These are phyloP conservation scores for Neogobius melanostomus DNA, from an alignment of 2,113 vertebrate species.

Conservation along the genomic window DNA sequence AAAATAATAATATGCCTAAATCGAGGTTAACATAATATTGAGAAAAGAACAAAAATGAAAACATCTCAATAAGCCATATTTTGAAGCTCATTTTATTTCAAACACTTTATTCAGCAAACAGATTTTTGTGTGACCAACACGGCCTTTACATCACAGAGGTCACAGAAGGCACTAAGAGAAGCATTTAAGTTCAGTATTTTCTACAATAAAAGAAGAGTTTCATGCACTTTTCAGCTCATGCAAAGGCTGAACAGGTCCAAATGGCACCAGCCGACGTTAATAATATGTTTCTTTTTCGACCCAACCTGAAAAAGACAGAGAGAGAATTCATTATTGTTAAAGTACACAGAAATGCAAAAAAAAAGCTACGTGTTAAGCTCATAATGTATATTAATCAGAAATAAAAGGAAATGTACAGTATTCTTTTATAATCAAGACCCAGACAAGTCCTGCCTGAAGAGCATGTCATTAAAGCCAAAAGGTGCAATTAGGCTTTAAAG, in stretches of 20 bases:
- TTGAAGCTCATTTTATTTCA: slow-evolving; percentile 45
- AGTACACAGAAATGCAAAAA: no score
- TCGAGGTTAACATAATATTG: not conserved
- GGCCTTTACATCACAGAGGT: slow-evolving; percentile 30
- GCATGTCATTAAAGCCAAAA: no score
- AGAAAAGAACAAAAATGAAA: not conserved
- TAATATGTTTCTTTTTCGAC: slow-evolving; percentile 86
- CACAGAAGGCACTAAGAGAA: slow-evolving; percentile 21
- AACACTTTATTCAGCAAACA: slow-evolving; percentile 28
- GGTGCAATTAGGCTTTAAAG: no score
- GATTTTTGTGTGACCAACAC: slow-evolving; percentile 21
- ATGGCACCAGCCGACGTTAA: slow-evolving; percentile 66
- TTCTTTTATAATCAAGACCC: no score
- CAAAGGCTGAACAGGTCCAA: slow-evolving; percentile 23
- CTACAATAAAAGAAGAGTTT: not conserved
- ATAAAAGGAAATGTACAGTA: no score
- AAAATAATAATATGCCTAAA: no score
- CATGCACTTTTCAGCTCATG: slow-evolving; percentile 55
- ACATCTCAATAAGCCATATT: not conserved
- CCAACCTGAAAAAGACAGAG: slow-evolving; percentile 79
- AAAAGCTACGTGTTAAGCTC: no score
- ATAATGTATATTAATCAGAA: no score
- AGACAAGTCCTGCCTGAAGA: no score
- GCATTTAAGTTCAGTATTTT: not conserved
- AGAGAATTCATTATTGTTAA: slow-evolving; percentile 6